A percentile compares a stretch with the other conserved stretches of the same genome.
These are phyloP conservation scores for Drosophila greeni DNA, from an alignment of 2,888 invertebrate species.

Conservation along the genomic window DNA sequence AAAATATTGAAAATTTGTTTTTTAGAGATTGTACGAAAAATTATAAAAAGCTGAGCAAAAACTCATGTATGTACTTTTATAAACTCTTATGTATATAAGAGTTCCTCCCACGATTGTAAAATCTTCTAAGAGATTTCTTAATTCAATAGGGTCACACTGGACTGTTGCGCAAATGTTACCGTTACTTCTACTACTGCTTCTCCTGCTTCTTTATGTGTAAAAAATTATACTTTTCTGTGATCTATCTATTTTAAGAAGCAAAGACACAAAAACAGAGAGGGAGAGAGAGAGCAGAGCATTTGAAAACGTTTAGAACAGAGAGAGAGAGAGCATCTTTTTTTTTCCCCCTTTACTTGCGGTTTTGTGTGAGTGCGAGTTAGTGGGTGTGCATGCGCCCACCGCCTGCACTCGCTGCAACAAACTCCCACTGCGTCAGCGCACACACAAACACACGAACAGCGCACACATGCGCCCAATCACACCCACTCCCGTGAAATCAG, in stretches of 20 bases:
- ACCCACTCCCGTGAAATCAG: conserved; percentile 14
- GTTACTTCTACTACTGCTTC: not conserved
- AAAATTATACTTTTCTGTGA: not conserved
- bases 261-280: not conserved
- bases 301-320: conserved; percentile 10
- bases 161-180: conserved; percentile 50
- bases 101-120: not conserved
- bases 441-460: conserved; percentile 25
- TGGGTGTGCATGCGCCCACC: conserved; percentile 60
- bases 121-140: not conserved
- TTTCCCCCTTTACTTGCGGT: conserved; percentile 13
- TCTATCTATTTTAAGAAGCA: conserved; percentile 16
- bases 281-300: conserved; percentile 1
- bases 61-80: no score
- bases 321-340: conserved; percentile 3
- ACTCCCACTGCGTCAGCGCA: conserved; percentile 71
- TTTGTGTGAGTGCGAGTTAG: conserved; percentile 5
- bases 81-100: not conserved
- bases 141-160: conserved; percentile 38
- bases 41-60: no score
- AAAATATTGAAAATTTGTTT: not conserved
- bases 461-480: conserved; percentile 19
- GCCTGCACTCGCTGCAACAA: conserved; percentile 32
- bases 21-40: not conserved
- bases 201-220: no score